These are phyloP conservation scores for Heliconius hortense DNA, from an alignment of 2,888 invertebrate species.

Conservation along the genomic window DNA sequence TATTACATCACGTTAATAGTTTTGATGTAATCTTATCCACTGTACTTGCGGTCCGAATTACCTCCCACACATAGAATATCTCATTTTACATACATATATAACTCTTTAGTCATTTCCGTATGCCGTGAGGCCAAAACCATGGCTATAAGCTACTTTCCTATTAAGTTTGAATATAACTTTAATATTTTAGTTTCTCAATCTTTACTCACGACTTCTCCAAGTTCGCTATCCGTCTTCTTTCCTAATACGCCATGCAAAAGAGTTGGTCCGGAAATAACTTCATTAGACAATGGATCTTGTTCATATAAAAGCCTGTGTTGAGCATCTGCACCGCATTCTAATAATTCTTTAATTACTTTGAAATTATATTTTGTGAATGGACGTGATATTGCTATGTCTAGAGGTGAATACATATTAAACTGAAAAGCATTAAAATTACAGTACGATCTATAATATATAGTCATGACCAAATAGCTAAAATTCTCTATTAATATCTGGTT, in stretches of 20 bases:
- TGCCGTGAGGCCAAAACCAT: too few species aligned
- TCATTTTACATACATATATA: not conserved
- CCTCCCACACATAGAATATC: not conserved
- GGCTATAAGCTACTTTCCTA: not conserved
- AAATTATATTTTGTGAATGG: conserved; percentile 56
- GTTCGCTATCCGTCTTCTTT: conserved; percentile 51
- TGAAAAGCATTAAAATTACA: conserved; percentile 44
- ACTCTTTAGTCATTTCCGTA: not conserved
- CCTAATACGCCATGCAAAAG: conserved; percentile 63
- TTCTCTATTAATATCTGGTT: not conserved
- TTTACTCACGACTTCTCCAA: conserved; percentile 57
- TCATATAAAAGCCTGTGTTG: conserved; percentile 50
- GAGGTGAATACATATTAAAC: conserved; percentile 56
- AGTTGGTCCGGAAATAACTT: conserved; percentile 57
- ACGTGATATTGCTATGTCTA: conserved; percentile 63
- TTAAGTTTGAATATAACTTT: not conserved
- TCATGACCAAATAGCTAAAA: not conserved
- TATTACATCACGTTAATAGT: too few species aligned
- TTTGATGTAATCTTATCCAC: not conserved
- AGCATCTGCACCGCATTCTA: conserved; percentile 60
- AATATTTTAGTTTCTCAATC: not conserved
- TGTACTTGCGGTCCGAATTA: not conserved
- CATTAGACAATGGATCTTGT: conserved; percentile 30
- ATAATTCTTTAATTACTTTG: conserved; percentile 55
- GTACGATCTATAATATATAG: not conserved